These are phyloP conservation scores for Pseudomugil gertrudae DNA, from an alignment of 2,797 vertebrate species.

Conservation along the genomic window DNA sequence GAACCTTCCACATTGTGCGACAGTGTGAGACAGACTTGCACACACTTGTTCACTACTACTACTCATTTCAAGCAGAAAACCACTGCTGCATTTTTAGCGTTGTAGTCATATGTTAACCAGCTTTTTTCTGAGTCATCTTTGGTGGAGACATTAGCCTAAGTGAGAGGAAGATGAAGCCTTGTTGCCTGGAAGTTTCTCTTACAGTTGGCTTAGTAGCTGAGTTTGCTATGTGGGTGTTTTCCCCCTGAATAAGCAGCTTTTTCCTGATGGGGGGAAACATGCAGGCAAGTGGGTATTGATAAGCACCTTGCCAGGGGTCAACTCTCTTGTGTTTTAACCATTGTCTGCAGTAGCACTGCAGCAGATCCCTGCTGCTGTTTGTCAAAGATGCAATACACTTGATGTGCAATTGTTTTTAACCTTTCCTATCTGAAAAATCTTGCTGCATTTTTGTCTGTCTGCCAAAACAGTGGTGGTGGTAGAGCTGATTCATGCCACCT, in stretches of 20 bases:
- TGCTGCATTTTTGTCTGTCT: conserved; percentile 12
- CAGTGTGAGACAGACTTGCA: conserved; percentile 6
- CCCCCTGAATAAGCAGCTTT: conserved; percentile 49
- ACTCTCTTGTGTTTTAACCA: conserved; percentile 33
- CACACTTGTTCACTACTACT: conserved; percentile 38
- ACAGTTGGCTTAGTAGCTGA: conserved; percentile 10
- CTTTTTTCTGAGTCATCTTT: conserved; percentile 47
- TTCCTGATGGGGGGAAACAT: conserved; percentile 53
- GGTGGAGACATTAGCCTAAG: conserved; percentile 17
- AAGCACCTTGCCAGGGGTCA: conserved; percentile 44
- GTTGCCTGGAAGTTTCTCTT: conserved; percentile 44
- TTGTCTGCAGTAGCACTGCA: conserved; percentile 37
- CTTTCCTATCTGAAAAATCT: conserved; percentile 12
- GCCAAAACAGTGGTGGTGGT: conserved; percentile 13
- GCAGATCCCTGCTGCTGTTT: conserved; percentile 34
- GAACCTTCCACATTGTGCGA: conserved; percentile 20
- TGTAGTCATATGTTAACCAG: conserved; percentile 16
- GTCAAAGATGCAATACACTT: conserved; percentile 25
- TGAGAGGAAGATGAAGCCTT: conserved; percentile 22
- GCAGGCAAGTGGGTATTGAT: conserved; percentile 42
- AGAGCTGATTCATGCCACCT: conserved; percentile 4
- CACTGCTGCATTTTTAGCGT: neutral
- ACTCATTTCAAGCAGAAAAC: conserved; percentile 23
- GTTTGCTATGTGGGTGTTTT: conserved; percentile 40
- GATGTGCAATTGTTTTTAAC: neutral